Conservation (phyloP, 2,888 invertebrate species). For the Leptopilina drosophilae region DNA sequence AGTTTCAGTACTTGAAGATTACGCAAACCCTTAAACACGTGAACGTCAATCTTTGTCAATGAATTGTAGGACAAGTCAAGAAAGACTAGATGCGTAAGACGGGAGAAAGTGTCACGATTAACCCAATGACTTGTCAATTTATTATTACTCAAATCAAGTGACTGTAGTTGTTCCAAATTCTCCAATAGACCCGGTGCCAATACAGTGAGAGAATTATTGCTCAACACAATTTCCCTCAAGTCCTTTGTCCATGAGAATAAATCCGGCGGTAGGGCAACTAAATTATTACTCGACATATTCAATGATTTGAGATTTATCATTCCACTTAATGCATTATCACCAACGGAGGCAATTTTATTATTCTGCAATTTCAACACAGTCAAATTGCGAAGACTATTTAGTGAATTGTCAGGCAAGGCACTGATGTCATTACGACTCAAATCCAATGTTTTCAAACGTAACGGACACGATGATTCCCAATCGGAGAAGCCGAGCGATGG, state of each 20-base stretch:
- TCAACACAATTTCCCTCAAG: conserved; percentile 85
- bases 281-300: conserved; percentile 88
- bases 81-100: conserved; percentile 85
- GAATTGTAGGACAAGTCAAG: conserved; percentile 87
- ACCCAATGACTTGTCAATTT: conserved; percentile 88
- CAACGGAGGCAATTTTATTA: conserved; percentile 86
- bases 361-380: conserved; percentile 85
- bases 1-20: conserved; percentile 87
- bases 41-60: conserved; percentile 84
- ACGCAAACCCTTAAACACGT: conserved; percentile 86
- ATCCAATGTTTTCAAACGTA: conserved; percentile 84
- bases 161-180: conserved; percentile 85
- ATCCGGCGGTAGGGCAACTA: conserved; percentile 87
- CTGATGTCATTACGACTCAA: conserved; percentile 87
- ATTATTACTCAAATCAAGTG: conserved; percentile 86
- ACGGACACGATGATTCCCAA: conserved; percentile 85
- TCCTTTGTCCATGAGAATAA: conserved; percentile 86
- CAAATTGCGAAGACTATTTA: conserved; percentile 84
- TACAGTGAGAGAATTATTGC: conserved; percentile 87
- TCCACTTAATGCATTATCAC: conserved; percentile 86
- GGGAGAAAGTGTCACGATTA: conserved; percentile 87
- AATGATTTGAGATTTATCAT: conserved; percentile 84
- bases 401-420: conserved; percentile 83
- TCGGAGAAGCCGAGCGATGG: conserved; percentile 87
- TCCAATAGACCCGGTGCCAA: conserved; percentile 87